phyloP scores from a whole-genome alignment of 1,140 invertebrate genomes.

The Leptopilina clavipes region DNA sequence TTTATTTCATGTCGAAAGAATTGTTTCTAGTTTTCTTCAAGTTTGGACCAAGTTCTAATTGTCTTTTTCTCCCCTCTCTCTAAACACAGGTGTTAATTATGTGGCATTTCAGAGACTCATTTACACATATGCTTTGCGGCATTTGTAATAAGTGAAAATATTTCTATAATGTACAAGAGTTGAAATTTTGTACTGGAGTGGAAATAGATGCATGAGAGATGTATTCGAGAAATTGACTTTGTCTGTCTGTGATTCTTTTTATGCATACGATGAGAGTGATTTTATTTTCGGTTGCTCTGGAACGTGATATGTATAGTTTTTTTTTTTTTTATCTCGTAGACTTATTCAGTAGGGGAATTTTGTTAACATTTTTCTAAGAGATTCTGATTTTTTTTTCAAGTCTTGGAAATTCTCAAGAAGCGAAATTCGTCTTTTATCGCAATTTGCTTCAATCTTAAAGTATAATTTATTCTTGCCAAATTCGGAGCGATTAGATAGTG shows the following conservation, averaged over 20 bases:
- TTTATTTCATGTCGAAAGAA: too few species aligned
- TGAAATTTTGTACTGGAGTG: neutral
- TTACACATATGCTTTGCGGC: neutral
- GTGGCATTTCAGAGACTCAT: neutral
- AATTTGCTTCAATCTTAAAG: too few species aligned
- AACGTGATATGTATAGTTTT: neutral
- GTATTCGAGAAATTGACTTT: neutral
- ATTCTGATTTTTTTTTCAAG: too few species aligned
- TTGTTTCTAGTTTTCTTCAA: neutral
- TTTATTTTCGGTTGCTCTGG: conserved; percentile 17
- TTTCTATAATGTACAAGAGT: neutral
- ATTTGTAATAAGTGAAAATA: neutral
- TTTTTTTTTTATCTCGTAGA: neutral
- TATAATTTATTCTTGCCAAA: too few species aligned
- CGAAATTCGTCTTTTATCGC: too few species aligned
- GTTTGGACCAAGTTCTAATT: neutral
- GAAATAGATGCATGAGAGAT: conserved; percentile 15
- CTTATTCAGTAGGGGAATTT: neutral
- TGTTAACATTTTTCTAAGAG: neutral
- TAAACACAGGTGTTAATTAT: neutral
- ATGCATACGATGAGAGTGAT: neutral
- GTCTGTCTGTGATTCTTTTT: conserved; percentile 14
- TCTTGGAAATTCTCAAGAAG: too few species aligned
- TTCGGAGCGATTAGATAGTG: too few species aligned
- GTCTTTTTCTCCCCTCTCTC: neutral